Evolutionary conservation across 1,140 invertebrate species (phyloP), one percentile per base, ranked within the genome.

Genomic region (Saccostrea echinata): DNA sequence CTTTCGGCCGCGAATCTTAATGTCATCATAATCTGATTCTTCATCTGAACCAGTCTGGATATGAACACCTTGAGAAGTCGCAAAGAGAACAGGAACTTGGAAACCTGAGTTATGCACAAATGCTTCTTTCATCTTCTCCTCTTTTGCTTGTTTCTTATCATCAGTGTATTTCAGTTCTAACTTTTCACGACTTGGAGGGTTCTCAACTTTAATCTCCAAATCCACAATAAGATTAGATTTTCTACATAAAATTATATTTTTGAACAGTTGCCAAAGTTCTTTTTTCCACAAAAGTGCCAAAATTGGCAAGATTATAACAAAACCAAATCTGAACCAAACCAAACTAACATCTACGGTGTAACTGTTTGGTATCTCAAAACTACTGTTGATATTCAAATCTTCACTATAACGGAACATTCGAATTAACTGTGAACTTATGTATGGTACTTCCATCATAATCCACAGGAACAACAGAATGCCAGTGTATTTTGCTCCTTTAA

Each of bases 51-150:
- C 86, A 18, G 91, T 94, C 87, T 93, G 89, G 24, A 94, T 91
- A 80, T 93, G 93, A 3, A 94, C 91, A n/a, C 94, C 94, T 68
- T 92, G 88, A n/a, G 93, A 91, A 6, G 93, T 94, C 13, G 94
- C 94, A 91, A 94, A 94, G 30, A 94, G 88, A 13, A 94, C 93
- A 11, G 94, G 94, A 35, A 94, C 92, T 64, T 92, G 92, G 61
- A 93, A 92, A 0, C 87, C 84, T 61, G 88, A 51, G 86, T 88
- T 88, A 83, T 84, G 61, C 27, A 85, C 84, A 81, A 64, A 81
- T 27, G 61, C 76, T 21, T 91, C 86, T 8, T 90, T 90, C n/a
- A 71, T 85, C 24, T 84, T 85, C 35, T 85, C 82, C 87, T 91
- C 88, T 88, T 91, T 90, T 12, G 24, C 35, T 16, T 84, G 53